Evolutionary conservation across 1,140 invertebrate genomes (phyloP), one percentile per base, ranked within the genome.

Genomic region (Dreissena rostriformis): DNA sequence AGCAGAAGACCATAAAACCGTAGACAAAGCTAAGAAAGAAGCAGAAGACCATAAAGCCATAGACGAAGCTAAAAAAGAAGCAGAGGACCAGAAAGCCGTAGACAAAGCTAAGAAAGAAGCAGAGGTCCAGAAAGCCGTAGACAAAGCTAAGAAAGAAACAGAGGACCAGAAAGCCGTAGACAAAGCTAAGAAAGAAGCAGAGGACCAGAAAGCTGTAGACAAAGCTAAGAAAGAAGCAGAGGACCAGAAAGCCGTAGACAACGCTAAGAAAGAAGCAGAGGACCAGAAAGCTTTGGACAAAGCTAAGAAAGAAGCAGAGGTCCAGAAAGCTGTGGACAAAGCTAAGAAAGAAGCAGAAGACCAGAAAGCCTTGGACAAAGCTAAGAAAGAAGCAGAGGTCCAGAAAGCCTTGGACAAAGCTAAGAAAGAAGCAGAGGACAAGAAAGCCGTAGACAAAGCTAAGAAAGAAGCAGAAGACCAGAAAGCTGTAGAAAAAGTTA

Each of bases 261-360:
- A 79, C 75, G 22, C 65, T 75, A 72, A 76, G 55, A 63, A 63
- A 81, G 24, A 17, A n/a, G n/a, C n/a, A n/a, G n/a, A n/a, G n/a
- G n/a, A n/a, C n/a, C n/a, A n/a, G n/a, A n/a, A n/a, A n/a, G n/a
- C n/a, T n/a, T n/a, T n/a, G n/a, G n/a, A n/a, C n/a, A n/a, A n/a
- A n/a, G n/a, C 15, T 19, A 81, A 57, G 19, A 52, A 57, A 51
- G 55, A 28, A 12, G 29, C 63, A 39, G 63, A 53, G 26, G 55
- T 76, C 0, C n/a, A n/a, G 22, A 22, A 65, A 49, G n/a, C n/a
- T 63, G 72, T 24, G 4, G 55, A 17, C 1, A 29, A 14, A 10
- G 0, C 24, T 61, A 52, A 14, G 15, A 2, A 39, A 6, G 70
- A 19, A 5, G 22, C 70, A 22, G 74, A 76, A 22, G 74, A 63